Percentiles rank a stretch among this genome's conserved stretches.
phyloP scores from a whole-genome alignment of 2,797 vertebrate species.

The Sciurus carolinensis region DNA sequence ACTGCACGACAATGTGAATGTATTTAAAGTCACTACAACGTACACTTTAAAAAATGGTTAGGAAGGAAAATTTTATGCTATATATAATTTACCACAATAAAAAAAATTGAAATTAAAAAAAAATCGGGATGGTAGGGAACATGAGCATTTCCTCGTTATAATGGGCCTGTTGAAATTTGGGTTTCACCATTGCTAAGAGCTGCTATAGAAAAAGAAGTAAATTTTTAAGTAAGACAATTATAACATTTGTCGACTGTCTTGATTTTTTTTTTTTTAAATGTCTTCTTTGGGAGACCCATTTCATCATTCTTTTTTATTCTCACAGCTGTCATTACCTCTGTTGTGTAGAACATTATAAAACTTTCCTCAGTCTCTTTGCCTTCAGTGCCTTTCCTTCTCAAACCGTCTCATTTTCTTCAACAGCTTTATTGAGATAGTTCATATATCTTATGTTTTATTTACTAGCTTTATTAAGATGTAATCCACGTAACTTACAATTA shows the following conservation, averaged over 20 bases:
- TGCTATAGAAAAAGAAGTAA: not conserved
- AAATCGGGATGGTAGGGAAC: not conserved
- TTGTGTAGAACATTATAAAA: not conserved
- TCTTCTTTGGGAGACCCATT: not conserved
- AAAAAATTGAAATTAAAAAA: too few relatives aligned
- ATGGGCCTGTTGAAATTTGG: not conserved
- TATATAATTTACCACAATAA: too few relatives aligned
- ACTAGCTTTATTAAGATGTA: not conserved
- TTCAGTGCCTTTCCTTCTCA: not conserved
- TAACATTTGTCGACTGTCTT: not conserved
- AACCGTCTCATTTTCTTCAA: not conserved
- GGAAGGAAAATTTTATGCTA: too few relatives aligned
- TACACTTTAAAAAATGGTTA: too few relatives aligned
- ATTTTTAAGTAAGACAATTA: not conserved
- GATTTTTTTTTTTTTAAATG: not conserved
- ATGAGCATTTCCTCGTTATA: not conserved
- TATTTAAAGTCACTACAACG: too few relatives aligned
- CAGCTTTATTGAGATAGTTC: not conserved
- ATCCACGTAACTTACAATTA: not conserved
- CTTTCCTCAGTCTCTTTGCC: not conserved
- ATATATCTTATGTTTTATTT: not conserved
- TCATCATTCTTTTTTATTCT: constrained; percentile 17
- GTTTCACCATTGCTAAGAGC: not conserved
- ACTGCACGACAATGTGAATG: too few relatives aligned
- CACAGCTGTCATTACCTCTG: not conserved